phyloP scores from a whole-genome alignment of 2,113 vertebrate species.

The Pardalotus punctatus region DNA sequence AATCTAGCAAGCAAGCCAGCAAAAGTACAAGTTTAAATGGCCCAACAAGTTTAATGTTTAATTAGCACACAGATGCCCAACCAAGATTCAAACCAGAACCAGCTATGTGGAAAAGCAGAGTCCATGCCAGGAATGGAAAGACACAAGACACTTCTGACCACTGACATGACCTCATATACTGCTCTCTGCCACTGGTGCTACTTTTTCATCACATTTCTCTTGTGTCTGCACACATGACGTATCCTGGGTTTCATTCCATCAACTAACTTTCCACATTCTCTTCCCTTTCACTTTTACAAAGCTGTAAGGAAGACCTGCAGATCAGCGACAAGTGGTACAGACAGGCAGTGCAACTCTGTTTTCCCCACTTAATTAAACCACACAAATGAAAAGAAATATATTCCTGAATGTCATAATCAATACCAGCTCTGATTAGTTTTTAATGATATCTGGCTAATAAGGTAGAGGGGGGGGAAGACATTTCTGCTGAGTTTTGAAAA shows the following conservation, averaged over 20 bases:
- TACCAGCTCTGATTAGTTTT: not conserved
- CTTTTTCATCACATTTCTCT: not conserved
- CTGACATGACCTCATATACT: not conserved
- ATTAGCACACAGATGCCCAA: not conserved
- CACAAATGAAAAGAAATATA: not conserved
- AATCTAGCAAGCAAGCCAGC: not conserved
- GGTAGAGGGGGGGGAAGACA: not conserved
- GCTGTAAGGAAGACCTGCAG: not conserved
- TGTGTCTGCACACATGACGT: not conserved
- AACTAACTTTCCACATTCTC: not conserved
- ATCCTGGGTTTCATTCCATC: not conserved
- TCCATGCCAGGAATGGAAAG: not conserved
- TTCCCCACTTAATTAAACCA: not conserved
- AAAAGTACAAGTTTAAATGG: not conserved
- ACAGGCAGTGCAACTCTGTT: not conserved
- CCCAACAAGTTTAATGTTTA: too few species aligned
- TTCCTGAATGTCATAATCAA: not conserved
- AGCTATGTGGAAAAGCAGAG: accelerated
- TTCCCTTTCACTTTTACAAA: not conserved
- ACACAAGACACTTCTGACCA: not conserved
- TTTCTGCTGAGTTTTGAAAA: not conserved
- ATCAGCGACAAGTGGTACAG: not conserved
- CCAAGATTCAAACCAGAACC: not conserved
- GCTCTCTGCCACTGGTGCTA: not conserved
- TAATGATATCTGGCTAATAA: not conserved